Evolutionary conservation across 2,888 invertebrate genomes (phyloP).

Genomic region (Trichopoda pennipes): DNA sequence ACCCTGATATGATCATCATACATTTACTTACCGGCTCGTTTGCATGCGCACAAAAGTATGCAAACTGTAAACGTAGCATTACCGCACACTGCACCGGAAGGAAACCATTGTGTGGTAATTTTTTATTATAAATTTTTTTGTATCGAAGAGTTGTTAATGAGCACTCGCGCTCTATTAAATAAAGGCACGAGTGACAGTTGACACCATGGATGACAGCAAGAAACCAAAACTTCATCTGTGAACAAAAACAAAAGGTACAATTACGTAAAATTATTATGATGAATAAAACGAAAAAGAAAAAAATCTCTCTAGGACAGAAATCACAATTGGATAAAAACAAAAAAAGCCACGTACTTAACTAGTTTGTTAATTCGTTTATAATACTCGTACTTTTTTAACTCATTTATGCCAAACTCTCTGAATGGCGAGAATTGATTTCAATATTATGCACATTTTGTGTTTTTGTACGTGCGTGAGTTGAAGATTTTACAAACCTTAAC

Average conservation of each 20-base stretch:
- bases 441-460: conserved; percentile 48
- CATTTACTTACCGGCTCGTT: not conserved
- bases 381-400: conserved; percentile 3
- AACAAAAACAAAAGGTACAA: conserved; percentile 63
- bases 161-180: conserved; percentile 59
- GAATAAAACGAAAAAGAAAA: not conserved
- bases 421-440: conserved; percentile 47
- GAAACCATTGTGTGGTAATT: conserved; percentile 63
- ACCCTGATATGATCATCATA: conserved; percentile 44
- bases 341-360: conserved; percentile 52
- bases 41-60: conserved; percentile 41
- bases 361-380: conserved; percentile 55
- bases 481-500: conserved; percentile 1
- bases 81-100: conserved; percentile 56
- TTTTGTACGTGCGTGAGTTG: conserved; percentile 38
- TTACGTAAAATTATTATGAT: conserved; percentile 31
- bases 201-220: conserved; percentile 70
- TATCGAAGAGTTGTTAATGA: conserved; percentile 65
- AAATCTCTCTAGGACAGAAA: conserved; percentile 19
- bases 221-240: conserved; percentile 57
- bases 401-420: conserved; percentile 42
- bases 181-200: conserved; percentile 71
- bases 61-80: conserved; percentile 28
- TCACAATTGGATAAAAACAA: conserved; percentile 48
- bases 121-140: not conserved